These are phyloP conservation scores for Drosophila sturtevanti DNA, from an alignment of 1,140 invertebrate genomes.

Conservation along the genomic window DNA sequence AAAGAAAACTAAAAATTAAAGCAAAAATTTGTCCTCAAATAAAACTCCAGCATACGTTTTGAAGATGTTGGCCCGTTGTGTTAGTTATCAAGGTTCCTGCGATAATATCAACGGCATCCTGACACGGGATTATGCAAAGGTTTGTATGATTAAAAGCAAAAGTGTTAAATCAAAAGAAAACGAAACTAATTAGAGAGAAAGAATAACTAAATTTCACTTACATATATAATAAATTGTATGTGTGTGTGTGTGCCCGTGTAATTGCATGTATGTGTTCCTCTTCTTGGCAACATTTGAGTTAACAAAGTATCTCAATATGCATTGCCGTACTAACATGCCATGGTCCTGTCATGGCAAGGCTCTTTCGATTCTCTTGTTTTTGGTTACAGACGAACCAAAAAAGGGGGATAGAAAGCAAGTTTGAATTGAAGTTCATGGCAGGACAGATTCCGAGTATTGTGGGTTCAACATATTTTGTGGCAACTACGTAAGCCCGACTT, in stretches of 20 bases:
- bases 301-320: slow-evolving; percentile 4
- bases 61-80: slow-evolving; percentile 79
- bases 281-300: slow-evolving; percentile 12
- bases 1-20: slow-evolving; percentile 11
- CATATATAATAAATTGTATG: neutral
- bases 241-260: neutral
- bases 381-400: neutral
- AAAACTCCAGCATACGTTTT: neutral
- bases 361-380: neutral
- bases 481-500: slow-evolving; percentile 49
- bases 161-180: neutral
- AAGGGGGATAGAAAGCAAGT: neutral
- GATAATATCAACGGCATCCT: slow-evolving; percentile 78
- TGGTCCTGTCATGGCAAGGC: neutral
- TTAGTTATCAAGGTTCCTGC: slow-evolving; percentile 79
- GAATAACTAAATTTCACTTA: slow-evolving; percentile 57
- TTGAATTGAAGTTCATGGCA: neutral
- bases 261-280: neutral
- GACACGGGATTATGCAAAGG: slow-evolving; percentile 77
- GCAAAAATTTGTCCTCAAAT: neutral
- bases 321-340: slow-evolving; percentile 10
- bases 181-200: slow-evolving; percentile 61
- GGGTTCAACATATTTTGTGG: slow-evolving; percentile 51
- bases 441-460: neutral
- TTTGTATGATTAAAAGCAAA: slow-evolving; percentile 46